Conservation (phyloP, 2,888 invertebrate species). For the Nebria salina region DNA sequence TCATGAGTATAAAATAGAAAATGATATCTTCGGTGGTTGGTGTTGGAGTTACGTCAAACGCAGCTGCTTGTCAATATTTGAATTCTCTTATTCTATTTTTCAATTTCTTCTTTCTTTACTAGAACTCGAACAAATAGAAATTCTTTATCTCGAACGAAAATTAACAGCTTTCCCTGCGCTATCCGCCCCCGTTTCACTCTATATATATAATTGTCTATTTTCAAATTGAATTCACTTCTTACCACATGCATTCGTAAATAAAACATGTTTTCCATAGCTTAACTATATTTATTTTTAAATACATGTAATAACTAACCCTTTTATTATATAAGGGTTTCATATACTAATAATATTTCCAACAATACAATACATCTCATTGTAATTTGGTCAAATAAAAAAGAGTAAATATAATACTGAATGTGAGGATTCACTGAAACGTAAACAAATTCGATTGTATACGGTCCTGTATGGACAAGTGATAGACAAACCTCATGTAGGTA, state of each 20-base stretch:
- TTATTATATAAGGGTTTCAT: background rate
- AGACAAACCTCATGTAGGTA: background rate
- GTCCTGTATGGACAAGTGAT: background rate
- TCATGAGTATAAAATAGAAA: slow-evolving; percentile 61
- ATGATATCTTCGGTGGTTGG: slow-evolving; percentile 59
- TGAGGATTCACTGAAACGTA: background rate
- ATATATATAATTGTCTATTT: slow-evolving; percentile 2
- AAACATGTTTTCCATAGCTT: background rate
- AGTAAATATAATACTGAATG: background rate
- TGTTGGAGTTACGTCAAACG: slow-evolving; percentile 52
- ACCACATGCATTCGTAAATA: background rate
- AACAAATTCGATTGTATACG: background rate
- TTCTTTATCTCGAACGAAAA: slow-evolving; percentile 53
- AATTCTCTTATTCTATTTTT: slow-evolving; percentile 56
- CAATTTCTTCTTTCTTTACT: slow-evolving; percentile 54
- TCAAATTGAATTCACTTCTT: too few relatives aligned
- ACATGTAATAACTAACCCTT: background rate
- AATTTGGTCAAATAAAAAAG: background rate
- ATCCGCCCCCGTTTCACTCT: background rate
- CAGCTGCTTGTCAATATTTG: slow-evolving; percentile 52
- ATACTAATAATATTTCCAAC: background rate
- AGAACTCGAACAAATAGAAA: slow-evolving; percentile 38
- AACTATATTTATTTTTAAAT: background rate
- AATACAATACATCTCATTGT: background rate
- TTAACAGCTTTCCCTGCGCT: background rate